Conservation (phyloP, 2,113 vertebrate genomes). For the Rousettus leschenaultii region DNA sequence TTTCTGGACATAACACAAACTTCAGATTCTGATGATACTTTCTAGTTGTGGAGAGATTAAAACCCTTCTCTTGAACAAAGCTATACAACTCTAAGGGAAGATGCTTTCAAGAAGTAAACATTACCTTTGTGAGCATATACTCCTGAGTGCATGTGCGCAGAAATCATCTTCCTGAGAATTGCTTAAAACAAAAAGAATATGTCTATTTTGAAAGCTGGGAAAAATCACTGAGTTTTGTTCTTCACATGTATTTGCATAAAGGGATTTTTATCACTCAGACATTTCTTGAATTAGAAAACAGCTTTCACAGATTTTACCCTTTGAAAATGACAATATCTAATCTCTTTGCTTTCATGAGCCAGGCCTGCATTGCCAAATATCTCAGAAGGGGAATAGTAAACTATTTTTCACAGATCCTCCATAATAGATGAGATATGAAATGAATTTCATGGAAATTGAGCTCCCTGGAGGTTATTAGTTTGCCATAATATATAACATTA, state of each 20-base stretch:
- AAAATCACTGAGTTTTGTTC: conserved; percentile 45
- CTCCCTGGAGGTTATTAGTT: conserved; percentile 62
- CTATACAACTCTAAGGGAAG: background rate
- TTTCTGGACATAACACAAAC: background rate
- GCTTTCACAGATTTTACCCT: conserved; percentile 52
- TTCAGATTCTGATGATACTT: background rate
- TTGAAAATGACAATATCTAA: conserved; percentile 67
- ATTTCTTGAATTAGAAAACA: conserved; percentile 59
- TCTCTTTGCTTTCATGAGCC: conserved; percentile 53
- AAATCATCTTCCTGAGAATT: background rate
- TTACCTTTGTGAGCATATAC: background rate
- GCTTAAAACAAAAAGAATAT: conserved; percentile 33
- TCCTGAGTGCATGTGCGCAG: background rate
- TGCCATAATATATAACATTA: conserved; percentile 56
- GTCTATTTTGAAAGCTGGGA: conserved; percentile 44
- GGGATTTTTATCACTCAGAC: conserved; percentile 48
- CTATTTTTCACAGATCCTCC: conserved; percentile 63
- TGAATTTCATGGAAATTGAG: conserved; percentile 64
- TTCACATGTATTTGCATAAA: background rate
- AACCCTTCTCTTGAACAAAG: background rate
- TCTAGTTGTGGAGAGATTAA: background rate
- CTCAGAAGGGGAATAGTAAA: conserved; percentile 40
- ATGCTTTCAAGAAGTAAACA: background rate
- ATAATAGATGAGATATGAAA: conserved; percentile 67
- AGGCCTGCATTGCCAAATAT: conserved; percentile 44